Base-by-base conservation (phyloP, 2,797 vertebrate species). In the Melanotaenia pygmaea region DNA sequence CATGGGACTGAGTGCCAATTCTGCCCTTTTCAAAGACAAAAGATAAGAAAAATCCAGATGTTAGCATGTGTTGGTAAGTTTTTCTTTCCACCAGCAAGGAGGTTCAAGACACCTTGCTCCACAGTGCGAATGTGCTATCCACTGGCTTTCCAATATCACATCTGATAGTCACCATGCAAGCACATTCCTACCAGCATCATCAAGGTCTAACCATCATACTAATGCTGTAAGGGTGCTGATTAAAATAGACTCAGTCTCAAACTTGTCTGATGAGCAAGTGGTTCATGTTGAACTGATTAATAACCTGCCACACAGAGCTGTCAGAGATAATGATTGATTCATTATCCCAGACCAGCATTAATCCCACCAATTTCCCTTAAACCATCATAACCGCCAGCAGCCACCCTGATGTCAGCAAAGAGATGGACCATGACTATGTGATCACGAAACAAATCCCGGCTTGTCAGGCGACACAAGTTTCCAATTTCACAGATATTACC, bases 211-310 rank as follows among this genome's bases (percentile, higher is more conserved):
- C 61, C 65, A 58, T 78, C 82, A 56, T 47, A 22, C 59, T 14
- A 38, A 67, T 22, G 8, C 71, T 45, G 59, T 45, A 22, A 50
- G 66, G 70, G 38, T 0, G 54, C 75, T 85, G 76, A 86, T 80
- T 83, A 74, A 86, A 89, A 88, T 43, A 68, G 77, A 71, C 20
- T 63, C 67, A 34, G 79, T 74, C 84, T 83, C 77, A 76, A 77
- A 81, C 78, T 88, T 79, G 82, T 81, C 82, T 88, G 82, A 88
- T 81, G 79, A 88, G 76, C 67, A 69, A 74, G 82, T 64, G 80
- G 58, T 47, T 64, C 79, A 82, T 86, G 83, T 84, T 86, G 64
- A 75, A 59, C 72, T 80, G 84, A 88, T 88, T 92, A 88, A 88
- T 89, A 88, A 85, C 72, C 81, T 87, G 78, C 82, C 76, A 80